A percentile compares a stretch with the other conserved stretches of the same genome.
These are phyloP conservation scores for Drosophila santomea DNA, from an alignment of 1,140 invertebrate genomes.

Conservation along the genomic window DNA sequence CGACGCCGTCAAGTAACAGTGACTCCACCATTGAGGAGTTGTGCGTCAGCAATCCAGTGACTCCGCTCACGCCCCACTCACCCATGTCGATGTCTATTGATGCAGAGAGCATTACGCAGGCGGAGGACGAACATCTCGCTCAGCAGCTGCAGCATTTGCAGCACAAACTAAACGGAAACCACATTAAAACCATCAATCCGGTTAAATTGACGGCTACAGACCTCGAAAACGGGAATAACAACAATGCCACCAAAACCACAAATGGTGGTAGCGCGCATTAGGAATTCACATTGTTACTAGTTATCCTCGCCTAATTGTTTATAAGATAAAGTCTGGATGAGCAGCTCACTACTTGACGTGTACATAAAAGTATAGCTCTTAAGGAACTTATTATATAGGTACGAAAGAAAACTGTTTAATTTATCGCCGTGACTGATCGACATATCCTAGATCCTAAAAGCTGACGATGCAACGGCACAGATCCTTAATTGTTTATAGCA, in stretches of 20 bases:
- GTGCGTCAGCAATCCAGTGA: conserved; percentile 50
- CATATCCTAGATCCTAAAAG: conserved; percentile 54
- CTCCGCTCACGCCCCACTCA: conserved; percentile 56
- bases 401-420: conserved; percentile 56
- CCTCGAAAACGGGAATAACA: conserved; percentile 57
- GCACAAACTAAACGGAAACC: conserved; percentile 71
- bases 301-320: conserved; percentile 41
- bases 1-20: conserved; percentile 61
- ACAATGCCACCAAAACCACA: conserved; percentile 15
- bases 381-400: conserved; percentile 51
- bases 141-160: conserved; percentile 69
- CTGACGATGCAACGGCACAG: conserved; percentile 52
- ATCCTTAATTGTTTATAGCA: conserved; percentile 58
- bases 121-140: conserved; percentile 63
- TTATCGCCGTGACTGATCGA: conserved; percentile 48
- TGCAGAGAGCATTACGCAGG: conserved; percentile 40
- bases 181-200: conserved; percentile 38
- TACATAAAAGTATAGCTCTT: conserved; percentile 64
- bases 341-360: conserved; percentile 65
- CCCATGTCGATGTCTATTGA: conserved; percentile 68
- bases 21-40: conserved; percentile 73
- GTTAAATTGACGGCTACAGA: conserved; percentile 53
- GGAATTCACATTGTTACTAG: conserved; percentile 23
- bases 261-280: conserved; percentile 31
- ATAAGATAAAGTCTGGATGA: conserved; percentile 16